Evolutionary conservation across 2,888 invertebrate genomes (phyloP), one percentile per base, ranked within the genome.

Genomic region (Caenorhabditis uteleia): DNA sequence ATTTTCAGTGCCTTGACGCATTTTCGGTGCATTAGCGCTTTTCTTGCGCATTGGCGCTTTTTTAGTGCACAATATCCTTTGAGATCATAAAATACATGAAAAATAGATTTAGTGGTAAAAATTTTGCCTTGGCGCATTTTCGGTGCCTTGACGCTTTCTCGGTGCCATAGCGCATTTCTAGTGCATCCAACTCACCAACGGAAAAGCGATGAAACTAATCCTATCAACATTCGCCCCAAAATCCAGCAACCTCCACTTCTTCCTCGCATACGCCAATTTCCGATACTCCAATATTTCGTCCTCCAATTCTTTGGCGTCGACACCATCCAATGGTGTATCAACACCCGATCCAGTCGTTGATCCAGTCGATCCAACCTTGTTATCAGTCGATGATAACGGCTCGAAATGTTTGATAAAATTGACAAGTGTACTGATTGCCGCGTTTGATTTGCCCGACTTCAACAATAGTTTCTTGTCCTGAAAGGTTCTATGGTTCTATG

Each of bases 201-300:
- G 78, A 61, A 78, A 79, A 12, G 64, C 62, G 34, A 75, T 66
- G 53, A 75, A 75, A 7, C 75, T 75, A 5, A 72, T 65, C 16
- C 74, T 56, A 59, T 79, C 79, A 29, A 79, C 51, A 43, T 65
- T 67, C 14, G 66, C 60, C 14, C 73, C 75, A 42, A 71, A 58
- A 45, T 73, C 66, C 38, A 66, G 21, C 12, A 70, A n/a, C 12
- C 56, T 42, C 33, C 46, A 57, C 31, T 68, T 73, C 42, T 68
- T 68, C 23, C 53, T 54, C 0, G 64, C 54, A 42, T 68, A 68
- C 8, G 58, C 56, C 20, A 53, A 23, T 38, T 64, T 58, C 10
- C 61, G 38, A 27, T 68, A 56, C 12, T 67, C 56, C 1, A 58
- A 56, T 10, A 61, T 47, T 46, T 66, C 62, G 25, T 66, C 60